Evolutionary conservation across 1,140 invertebrate species (phyloP).

Genomic region (Coenobita brevimanus): DNA sequence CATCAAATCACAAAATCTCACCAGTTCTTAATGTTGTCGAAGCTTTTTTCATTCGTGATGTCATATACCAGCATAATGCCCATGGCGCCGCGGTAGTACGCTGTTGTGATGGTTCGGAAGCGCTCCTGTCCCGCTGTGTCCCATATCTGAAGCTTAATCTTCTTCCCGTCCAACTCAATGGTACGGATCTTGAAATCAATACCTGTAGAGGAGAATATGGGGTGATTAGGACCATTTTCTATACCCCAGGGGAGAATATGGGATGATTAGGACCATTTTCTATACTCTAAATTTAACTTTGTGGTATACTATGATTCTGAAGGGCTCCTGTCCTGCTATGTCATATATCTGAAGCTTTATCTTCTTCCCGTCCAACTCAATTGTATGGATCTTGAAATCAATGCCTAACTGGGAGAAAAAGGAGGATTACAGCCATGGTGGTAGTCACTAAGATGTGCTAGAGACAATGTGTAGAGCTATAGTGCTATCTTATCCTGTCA

Average conservation of each 20-base stretch:
- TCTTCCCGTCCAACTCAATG: constrained; percentile 97
- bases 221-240: neutral
- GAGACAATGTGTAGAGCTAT: too few relatives aligned
- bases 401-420: constrained; percentile 84
- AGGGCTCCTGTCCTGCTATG: constrained; percentile 80
- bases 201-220: constrained; percentile 79
- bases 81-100: constrained; percentile 79
- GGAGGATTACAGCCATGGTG: neutral
- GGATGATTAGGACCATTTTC: neutral
- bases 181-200: constrained; percentile 99
- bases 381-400: constrained; percentile 99
- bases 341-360: constrained; percentile 98
- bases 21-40: constrained; percentile 78
- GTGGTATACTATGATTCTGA: constrained; percentile 81
- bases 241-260: neutral
- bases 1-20: neutral
- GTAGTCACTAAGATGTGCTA: too few relatives aligned
- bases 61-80: constrained; percentile 77
- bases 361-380: constrained; percentile 97
- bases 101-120: constrained; percentile 80
- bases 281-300: too few relatives aligned
- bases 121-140: constrained; percentile 81
- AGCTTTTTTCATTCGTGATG: constrained; percentile 77
- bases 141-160: constrained; percentile 99
- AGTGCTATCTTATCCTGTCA: too few relatives aligned